These are phyloP conservation scores for Ondatra zibethicus DNA, from an alignment of 2,113 vertebrate genomes.

Conservation along the genomic window DNA sequence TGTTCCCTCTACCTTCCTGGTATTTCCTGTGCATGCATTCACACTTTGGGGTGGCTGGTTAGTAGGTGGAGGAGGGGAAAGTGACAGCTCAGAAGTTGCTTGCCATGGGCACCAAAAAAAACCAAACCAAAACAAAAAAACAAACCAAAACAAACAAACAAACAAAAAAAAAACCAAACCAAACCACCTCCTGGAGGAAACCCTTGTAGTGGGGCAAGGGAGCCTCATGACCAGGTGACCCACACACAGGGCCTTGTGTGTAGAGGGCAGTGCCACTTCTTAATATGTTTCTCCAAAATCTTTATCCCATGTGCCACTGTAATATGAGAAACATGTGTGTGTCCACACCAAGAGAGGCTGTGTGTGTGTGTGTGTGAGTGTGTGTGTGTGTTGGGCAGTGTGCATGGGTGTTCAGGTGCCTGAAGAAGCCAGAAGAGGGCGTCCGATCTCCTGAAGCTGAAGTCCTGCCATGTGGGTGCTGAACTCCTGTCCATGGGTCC, in stretches of 20 bases:
- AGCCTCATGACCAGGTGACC: not conserved
- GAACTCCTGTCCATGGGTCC: not conserved
- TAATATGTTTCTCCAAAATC: not conserved
- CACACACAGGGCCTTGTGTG: not conserved
- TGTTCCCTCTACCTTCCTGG: not conserved
- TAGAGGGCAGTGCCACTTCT: not conserved
- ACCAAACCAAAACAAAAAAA: not conserved
- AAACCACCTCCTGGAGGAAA: not conserved
- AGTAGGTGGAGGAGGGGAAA: not conserved
- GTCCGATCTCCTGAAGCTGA: not conserved
- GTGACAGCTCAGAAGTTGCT: not conserved
- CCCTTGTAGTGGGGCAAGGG: not conserved
- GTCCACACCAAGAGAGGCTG: not conserved
- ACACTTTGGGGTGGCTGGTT: not conserved
- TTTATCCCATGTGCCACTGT: not conserved
- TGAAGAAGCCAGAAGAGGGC: not conserved
- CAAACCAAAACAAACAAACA: not conserved
- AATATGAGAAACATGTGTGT: not conserved
- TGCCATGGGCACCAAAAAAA: not conserved
- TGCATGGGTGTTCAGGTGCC: not conserved
- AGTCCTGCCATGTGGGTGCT: too few species aligned
- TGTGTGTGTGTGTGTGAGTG: not conserved
- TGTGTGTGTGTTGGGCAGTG: not conserved
- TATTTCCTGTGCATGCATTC: not conserved
- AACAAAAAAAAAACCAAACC: too few species aligned